A percentile compares a stretch with the other conserved stretches of the same genome.
Conservation (phyloP, 2,113 vertebrate genomes). For the Entelurus aequoreus region DNA sequence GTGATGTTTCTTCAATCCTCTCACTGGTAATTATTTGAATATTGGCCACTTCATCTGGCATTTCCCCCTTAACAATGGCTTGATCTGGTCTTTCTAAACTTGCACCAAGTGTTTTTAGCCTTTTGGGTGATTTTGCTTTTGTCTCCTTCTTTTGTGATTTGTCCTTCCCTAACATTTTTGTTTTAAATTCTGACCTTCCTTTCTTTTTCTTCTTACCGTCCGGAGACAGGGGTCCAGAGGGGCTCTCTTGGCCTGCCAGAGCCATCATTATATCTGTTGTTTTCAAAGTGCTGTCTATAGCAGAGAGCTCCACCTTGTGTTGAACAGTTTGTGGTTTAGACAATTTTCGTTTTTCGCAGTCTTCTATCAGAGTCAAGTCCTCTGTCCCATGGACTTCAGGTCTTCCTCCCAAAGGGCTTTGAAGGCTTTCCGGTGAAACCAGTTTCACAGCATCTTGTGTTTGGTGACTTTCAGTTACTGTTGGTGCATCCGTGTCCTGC, state of each 20-base stretch:
- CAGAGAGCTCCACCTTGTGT: slow-evolving; percentile 63
- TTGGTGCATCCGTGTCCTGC: slow-evolving; percentile 51
- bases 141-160: slow-evolving; percentile 54
- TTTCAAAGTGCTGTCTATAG: slow-evolving; percentile 64
- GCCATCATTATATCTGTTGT: slow-evolving; percentile 56
- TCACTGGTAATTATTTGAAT: slow-evolving; percentile 20
- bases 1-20: slow-evolving; percentile 38
- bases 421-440: slow-evolving; percentile 44
- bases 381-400: slow-evolving; percentile 32
- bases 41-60: slow-evolving; percentile 29
- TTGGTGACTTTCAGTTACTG: slow-evolving; percentile 38
- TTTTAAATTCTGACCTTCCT: slow-evolving; percentile 68
- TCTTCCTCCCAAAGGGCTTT: slow-evolving; percentile 38
- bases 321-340: slow-evolving; percentile 32
- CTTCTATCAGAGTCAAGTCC: slow-evolving; percentile 21
- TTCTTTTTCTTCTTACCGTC: slow-evolving; percentile 63
- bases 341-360: slow-evolving; percentile 21
- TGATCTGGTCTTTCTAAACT: slow-evolving; percentile 52
- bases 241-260: slow-evolving; percentile 40
- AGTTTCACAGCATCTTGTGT: slow-evolving; percentile 42
- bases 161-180: slow-evolving; percentile 63
- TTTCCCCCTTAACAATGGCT: slow-evolving; percentile 27
- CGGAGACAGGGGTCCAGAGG: slow-evolving; percentile 35
- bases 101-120: slow-evolving; percentile 55
- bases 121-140: slow-evolving; percentile 55